Conservation (phyloP, 2,888 invertebrate genomes). For the Acleris literana region DNA sequence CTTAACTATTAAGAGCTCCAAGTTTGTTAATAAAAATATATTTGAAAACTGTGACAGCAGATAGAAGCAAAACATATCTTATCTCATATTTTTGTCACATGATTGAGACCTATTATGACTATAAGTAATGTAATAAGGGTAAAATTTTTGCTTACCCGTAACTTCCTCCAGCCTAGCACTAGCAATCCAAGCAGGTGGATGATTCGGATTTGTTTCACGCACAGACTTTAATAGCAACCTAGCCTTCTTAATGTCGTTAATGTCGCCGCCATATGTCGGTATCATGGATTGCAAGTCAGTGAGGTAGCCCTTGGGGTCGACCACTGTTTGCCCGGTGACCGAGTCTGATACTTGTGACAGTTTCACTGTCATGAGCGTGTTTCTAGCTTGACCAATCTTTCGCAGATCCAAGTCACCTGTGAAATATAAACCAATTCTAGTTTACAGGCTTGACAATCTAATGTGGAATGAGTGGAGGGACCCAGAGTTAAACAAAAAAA, state of each 20-base stretch:
- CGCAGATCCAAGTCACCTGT: conserved; percentile 95
- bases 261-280: conserved; percentile 98
- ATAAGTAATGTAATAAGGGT: neutral
- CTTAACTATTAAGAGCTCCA: too few relatives aligned
- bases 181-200: conserved; percentile 99
- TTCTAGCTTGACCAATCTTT: conserved; percentile 99
- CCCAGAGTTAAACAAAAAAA: too few relatives aligned
- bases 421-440: conserved; percentile 28
- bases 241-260: conserved; percentile 99
- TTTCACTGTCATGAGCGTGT: conserved; percentile 99
- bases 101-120: too few relatives aligned
- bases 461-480: neutral
- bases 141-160: conserved; percentile 88
- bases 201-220: conserved; percentile 98
- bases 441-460: neutral
- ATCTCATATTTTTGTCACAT: too few relatives aligned
- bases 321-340: conserved; percentile 99
- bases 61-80: too few relatives aligned
- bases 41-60: too few relatives aligned
- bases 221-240: conserved; percentile 97
- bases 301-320: conserved; percentile 99
- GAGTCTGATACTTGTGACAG: conserved; percentile 98
- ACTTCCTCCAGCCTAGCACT: conserved; percentile 99
- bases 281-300: conserved; percentile 99
- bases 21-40: too few relatives aligned